These are phyloP conservation scores for Lasioglossum leucozonium DNA, from an alignment of 2,888 invertebrate genomes.

Conservation along the genomic window DNA sequence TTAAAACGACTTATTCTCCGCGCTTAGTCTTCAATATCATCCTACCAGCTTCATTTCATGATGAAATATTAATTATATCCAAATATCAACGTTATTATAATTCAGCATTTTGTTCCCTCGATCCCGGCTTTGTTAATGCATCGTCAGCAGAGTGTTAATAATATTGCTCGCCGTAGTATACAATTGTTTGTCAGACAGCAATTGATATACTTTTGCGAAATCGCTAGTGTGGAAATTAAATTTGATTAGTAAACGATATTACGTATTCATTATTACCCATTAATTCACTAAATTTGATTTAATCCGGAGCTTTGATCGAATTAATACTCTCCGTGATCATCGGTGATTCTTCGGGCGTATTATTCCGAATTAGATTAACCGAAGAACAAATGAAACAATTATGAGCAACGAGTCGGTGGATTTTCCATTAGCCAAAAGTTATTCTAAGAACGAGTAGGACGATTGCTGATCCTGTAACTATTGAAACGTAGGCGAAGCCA, in stretches of 20 bases:
- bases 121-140: not conserved
- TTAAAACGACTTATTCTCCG: not conserved
- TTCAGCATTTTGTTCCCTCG: not conserved
- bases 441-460: not conserved
- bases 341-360: not conserved
- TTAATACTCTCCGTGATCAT: not conserved
- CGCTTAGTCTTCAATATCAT: not conserved
- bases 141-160: not conserved
- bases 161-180: not conserved
- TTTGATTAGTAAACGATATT: slow-evolving; percentile 3
- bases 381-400: not conserved
- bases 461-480: not conserved
- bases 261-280: not conserved
- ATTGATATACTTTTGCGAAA: not conserved
- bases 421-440: not conserved
- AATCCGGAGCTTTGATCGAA: not conserved
- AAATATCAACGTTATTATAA: not conserved
- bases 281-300: slow-evolving; percentile 20
- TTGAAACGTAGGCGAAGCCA: not conserved
- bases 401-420: not conserved
- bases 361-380: not conserved
- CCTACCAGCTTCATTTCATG: not conserved
- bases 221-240: not conserved
- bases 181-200: not conserved
- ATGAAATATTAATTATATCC: not conserved